Conservation (phyloP, 2,113 vertebrate genomes). For the Onychostruthus taczanowskii region DNA sequence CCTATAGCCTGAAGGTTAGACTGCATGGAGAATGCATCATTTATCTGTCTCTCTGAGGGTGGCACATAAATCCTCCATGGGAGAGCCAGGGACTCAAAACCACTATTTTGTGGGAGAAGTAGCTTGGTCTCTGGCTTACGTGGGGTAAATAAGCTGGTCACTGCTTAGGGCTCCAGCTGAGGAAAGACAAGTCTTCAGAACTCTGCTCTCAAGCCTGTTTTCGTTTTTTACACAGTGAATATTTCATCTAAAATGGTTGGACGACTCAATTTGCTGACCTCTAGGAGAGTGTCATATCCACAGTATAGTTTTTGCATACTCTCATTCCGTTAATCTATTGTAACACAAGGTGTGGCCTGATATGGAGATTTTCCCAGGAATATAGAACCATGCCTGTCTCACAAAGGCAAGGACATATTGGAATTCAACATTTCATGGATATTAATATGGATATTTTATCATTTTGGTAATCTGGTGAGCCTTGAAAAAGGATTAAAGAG, state of each 20-base stretch:
- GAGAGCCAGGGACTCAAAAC: neutral
- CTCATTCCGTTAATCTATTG: neutral
- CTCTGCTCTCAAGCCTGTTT: neutral
- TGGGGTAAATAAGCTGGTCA: neutral
- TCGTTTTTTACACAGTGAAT: neutral
- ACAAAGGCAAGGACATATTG: neutral
- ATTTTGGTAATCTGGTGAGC: neutral
- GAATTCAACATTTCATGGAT: neutral
- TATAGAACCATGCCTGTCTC: neutral
- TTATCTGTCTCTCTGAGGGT: neutral
- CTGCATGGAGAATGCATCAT: neutral
- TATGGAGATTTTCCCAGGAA: neutral
- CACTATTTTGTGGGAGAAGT: neutral
- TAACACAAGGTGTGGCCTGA: neutral
- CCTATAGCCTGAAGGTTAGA: neutral
- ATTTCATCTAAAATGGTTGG: neutral
- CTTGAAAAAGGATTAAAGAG: neutral
- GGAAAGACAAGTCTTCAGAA: neutral
- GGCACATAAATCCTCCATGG: neutral
- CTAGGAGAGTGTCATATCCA: neutral
- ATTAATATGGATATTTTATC: neutral
- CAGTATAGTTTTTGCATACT: neutral
- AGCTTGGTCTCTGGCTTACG: neutral
- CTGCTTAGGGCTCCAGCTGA: neutral
- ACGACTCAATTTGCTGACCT: neutral